phyloP scores from a whole-genome alignment of 2,113 vertebrate genomes.

The Psilopogon haemacephalus region DNA sequence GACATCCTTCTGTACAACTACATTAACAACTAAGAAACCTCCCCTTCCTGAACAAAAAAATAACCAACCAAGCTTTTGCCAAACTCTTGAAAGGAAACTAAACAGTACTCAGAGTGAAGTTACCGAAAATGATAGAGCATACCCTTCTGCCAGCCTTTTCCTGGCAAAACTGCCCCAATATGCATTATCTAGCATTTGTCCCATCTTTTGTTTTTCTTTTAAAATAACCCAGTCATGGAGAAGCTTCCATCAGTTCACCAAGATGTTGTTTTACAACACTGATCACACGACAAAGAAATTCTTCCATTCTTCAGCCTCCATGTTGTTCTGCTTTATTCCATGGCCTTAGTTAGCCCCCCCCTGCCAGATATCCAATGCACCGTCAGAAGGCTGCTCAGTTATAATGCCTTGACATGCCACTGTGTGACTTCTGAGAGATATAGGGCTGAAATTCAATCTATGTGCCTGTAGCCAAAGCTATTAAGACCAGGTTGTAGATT shows the following conservation, averaged over 20 bases:
- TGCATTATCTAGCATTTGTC: not conserved
- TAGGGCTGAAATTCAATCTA: conserved; percentile 39
- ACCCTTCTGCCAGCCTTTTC: not conserved
- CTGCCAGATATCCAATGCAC: not conserved
- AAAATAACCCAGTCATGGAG: not conserved
- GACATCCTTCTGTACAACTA: not conserved
- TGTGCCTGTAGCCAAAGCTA: not conserved
- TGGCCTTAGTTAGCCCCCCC: not conserved
- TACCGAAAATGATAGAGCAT: conserved; percentile 4
- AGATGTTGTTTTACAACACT: not conserved
- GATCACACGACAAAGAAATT: not conserved
- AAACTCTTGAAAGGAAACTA: not conserved
- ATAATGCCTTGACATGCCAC: conserved; percentile 9
- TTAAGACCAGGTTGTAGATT: conserved; percentile 23
- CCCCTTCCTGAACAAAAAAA: not conserved
- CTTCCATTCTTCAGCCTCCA: not conserved
- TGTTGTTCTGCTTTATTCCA: conserved; percentile 4
- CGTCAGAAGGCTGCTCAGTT: not conserved
- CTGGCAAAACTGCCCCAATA: not conserved
- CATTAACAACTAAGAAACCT: not conserved
- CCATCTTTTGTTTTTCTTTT: not conserved
- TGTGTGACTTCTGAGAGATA: not conserved
- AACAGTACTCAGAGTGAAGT: not conserved
- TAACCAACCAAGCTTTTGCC: not conserved
- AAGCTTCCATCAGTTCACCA: not conserved